phyloP scores from a whole-genome alignment of 2,113 vertebrate genomes.

The Odontophorus gujanensis region DNA sequence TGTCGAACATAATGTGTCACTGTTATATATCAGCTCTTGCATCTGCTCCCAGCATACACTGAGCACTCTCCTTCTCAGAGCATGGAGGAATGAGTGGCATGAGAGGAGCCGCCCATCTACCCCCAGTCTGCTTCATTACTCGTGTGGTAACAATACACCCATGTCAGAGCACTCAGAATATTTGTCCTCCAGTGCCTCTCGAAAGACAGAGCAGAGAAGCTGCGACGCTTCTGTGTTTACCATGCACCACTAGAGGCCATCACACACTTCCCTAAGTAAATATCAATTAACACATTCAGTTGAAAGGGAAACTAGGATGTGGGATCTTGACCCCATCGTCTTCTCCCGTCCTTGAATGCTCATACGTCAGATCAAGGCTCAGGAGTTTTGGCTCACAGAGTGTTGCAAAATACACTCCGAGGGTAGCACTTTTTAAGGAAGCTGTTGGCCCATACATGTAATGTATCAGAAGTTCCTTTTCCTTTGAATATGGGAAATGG shows the following conservation, averaged over 20 bases:
- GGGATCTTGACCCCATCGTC: not conserved
- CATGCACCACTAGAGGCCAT: conserved; percentile 45
- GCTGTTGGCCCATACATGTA: not conserved
- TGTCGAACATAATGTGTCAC: not conserved
- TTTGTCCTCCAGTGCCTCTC: not conserved
- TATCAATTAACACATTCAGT: not conserved
- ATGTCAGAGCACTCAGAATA: conserved; percentile 28
- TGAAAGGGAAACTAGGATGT: not conserved
- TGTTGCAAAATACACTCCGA: not conserved
- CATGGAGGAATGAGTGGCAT: not conserved
- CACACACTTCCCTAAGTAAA: conserved; percentile 40
- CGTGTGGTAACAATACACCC: not conserved
- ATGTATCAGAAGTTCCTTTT: not conserved
- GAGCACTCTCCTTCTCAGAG: not conserved
- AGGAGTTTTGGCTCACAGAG: not conserved
- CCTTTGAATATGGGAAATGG: not conserved
- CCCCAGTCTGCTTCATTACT: conserved; percentile 58
- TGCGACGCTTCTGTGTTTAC: not conserved
- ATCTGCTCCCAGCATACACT: not conserved
- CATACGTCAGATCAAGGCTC: not conserved
- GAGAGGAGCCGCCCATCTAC: not conserved
- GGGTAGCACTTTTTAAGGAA: not conserved
- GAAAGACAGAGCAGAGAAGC: conserved; percentile 7
- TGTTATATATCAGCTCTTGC: conserved; percentile 19
- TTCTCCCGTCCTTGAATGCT: not conserved